Percentiles rank a stretch among this genome's conserved stretches.
These are phyloP conservation scores for Nannospalax galili DNA, from an alignment of 2,113 vertebrate species.

Conservation along the genomic window DNA sequence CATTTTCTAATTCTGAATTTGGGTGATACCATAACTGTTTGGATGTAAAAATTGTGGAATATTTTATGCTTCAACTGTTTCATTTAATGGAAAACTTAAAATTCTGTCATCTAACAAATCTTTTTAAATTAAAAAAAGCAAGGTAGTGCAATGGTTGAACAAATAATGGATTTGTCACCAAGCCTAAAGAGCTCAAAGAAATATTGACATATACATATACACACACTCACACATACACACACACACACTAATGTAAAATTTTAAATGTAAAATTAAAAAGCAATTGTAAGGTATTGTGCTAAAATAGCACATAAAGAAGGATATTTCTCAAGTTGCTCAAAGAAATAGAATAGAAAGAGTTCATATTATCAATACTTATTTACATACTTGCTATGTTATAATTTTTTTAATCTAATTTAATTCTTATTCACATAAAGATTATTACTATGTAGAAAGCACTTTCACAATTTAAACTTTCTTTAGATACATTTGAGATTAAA, in stretches of 20 bases:
- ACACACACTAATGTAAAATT: not conserved
- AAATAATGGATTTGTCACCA: not conserved
- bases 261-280: not conserved
- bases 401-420: not conserved
- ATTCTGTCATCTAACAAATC: not conserved
- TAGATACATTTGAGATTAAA: slow-evolving; percentile 38
- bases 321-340: not conserved
- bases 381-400: not conserved
- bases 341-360: not conserved
- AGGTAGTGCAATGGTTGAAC: too few relatives aligned
- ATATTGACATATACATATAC: too few relatives aligned
- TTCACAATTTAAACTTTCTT: slow-evolving; percentile 31
- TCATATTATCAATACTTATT: slow-evolving; percentile 10
- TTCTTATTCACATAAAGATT: slow-evolving; percentile 43
- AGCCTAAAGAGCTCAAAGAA: not conserved
- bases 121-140: slow-evolving; percentile 27
- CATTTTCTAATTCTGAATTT: not conserved
- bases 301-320: slow-evolving; percentile 37
- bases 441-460: not conserved
- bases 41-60: not conserved
- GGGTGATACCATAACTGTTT: not conserved
- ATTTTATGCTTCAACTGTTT: not conserved
- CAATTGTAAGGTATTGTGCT: not conserved
- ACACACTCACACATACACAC: not conserved
- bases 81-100: slow-evolving; percentile 22